Conservation (phyloP, 2,797 vertebrate genomes). For the Syngnathus rostellatus region DNA sequence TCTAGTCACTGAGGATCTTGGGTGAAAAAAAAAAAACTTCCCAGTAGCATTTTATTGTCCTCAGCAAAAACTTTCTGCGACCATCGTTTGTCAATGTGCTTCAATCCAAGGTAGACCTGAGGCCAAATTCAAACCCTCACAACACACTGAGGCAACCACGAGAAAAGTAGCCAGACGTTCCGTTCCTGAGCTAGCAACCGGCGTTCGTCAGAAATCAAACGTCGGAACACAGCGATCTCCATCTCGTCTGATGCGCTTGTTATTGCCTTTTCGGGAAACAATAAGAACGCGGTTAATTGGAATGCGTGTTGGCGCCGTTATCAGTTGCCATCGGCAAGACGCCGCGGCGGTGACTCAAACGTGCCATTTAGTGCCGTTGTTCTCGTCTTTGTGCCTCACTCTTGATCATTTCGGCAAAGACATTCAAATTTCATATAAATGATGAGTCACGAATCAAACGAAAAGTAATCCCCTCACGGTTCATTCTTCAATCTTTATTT, state of each 20-base stretch:
- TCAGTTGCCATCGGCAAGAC: slow-evolving; percentile 50
- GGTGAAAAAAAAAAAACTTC: background rate
- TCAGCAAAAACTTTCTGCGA: no score
- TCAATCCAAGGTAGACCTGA: background rate
- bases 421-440: background rate
- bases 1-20: background rate
- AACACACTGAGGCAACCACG: background rate
- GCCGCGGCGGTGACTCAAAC: slow-evolving; percentile 50
- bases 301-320: slow-evolving; percentile 44
- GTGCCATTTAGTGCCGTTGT: slow-evolving; percentile 64
- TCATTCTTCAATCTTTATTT: background rate
- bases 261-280: slow-evolving; percentile 36
- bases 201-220: background rate
- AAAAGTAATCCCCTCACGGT: background rate
- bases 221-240: slow-evolving; percentile 10
- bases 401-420: slow-evolving; percentile 2
- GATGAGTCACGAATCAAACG: background rate
- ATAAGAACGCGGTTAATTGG: slow-evolving; percentile 42
- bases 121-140: background rate
- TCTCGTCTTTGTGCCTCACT: slow-evolving; percentile 20
- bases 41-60: background rate
- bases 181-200: background rate
- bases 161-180: background rate
- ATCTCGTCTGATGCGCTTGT: slow-evolving; percentile 45
- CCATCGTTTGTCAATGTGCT: no score